A percentile compares a stretch with the other conserved stretches of the same genome.
These are phyloP conservation scores for Apostichopus californicus DNA, from an alignment of 35 echinoderm and acorn worm genomes.

Conservation along the genomic window DNA sequence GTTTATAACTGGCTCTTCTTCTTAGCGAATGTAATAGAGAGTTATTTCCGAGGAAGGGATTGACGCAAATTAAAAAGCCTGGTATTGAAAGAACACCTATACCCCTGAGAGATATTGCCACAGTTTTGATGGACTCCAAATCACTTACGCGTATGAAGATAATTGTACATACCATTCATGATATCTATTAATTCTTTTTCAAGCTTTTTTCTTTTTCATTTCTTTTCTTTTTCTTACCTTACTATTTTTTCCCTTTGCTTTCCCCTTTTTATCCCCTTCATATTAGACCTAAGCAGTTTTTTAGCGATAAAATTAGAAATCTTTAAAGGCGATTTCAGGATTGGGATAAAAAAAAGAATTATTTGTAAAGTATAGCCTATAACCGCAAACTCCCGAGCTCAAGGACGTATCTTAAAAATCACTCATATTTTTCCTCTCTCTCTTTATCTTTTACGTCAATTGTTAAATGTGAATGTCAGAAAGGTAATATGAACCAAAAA, in stretches of 20 bases:
- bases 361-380: no score
- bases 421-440: no score
- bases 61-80: conserved; percentile 3
- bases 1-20: no score
- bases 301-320: neutral
- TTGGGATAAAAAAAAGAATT: no score
- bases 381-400: no score
- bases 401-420: no score
- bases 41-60: neutral
- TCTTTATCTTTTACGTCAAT: no score
- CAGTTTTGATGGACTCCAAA: neutral
- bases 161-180: neutral
- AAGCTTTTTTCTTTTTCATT: neutral
- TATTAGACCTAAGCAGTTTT: neutral
- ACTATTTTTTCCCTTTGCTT: neutral
- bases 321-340: neutral
- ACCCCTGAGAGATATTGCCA: neutral
- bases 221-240: neutral
- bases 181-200: neutral
- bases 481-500: no score
- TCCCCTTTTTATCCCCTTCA: neutral
- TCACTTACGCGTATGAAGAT: neutral
- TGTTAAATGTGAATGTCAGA: no score
- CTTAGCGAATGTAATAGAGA: no score
- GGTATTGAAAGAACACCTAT: neutral